A percentile compares a stretch with the other conserved stretches of the same genome.
These are phyloP conservation scores for Aleadryas rufinucha DNA, from an alignment of 2,113 vertebrate species.

Conservation along the genomic window DNA sequence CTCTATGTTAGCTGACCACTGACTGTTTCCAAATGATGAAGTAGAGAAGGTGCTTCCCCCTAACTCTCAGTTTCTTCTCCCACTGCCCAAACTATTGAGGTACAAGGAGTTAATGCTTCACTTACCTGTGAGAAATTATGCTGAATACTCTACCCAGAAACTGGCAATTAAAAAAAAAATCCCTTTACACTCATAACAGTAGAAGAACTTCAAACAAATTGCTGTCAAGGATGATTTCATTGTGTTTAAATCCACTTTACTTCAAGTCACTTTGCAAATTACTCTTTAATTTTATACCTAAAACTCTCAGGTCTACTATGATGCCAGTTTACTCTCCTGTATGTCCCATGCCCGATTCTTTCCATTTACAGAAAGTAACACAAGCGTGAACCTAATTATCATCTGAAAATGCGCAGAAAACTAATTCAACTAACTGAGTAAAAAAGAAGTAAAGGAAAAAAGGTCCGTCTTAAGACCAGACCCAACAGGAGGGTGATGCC, in stretches of 20 bases:
- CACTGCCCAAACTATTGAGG: not conserved
- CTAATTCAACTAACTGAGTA: not conserved
- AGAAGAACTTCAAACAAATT: constrained; percentile 43
- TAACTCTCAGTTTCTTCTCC: not conserved
- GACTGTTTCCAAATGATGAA: not conserved
- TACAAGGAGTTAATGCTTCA: not conserved
- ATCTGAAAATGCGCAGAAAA: not conserved
- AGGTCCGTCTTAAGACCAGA: not conserved
- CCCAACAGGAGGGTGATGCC: not conserved
- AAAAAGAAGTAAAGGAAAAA: not conserved
- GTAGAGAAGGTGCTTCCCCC: not conserved
- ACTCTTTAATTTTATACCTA: constrained; percentile 27
- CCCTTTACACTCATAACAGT: constrained; percentile 56
- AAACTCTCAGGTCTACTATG: not conserved
- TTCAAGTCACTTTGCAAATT: constrained; percentile 43
- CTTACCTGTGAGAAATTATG: constrained; percentile 33
- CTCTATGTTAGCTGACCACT: not conserved
- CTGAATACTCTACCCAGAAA: constrained; percentile 36
- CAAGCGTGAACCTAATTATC: not conserved
- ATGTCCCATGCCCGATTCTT: not conserved
- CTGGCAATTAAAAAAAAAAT: constrained; percentile 10
- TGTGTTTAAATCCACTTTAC: constrained; percentile 29
- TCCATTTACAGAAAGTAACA: not conserved
- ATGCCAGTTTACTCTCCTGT: not conserved
- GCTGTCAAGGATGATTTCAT: constrained; percentile 51